Conservation (phyloP, 1,140 invertebrate species). For the Temnothorax curvispinosus region DNA sequence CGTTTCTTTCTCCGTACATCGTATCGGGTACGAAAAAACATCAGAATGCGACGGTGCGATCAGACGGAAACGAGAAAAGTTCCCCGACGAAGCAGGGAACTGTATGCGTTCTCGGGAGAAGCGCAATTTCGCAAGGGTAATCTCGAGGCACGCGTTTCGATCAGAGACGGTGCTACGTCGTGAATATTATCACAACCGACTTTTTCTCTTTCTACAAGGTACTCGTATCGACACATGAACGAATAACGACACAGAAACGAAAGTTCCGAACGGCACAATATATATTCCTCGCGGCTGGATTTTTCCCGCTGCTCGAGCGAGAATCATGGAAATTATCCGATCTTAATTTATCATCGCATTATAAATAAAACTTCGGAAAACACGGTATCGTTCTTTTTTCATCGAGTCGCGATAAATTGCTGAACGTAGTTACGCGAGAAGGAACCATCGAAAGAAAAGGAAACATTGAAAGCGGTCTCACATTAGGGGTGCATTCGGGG, state of each 20-base stretch:
- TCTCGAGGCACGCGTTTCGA: conserved; percentile 14
- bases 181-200: conserved; percentile 19
- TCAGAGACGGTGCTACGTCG: background rate
- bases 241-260: background rate
- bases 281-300: background rate
- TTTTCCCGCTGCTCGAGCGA: background rate
- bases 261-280: background rate
- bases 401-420: background rate
- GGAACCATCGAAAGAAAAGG: background rate
- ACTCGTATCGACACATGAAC: background rate
- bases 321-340: background rate
- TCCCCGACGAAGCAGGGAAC: background rate
- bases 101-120: background rate
- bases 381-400: background rate
- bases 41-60: conserved; percentile 15
- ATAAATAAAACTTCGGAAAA: background rate
- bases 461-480: background rate
- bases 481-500: too few species aligned
- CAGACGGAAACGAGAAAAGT: conserved; percentile 33
- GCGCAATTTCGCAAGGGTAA: background rate
- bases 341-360: background rate
- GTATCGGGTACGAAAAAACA: background rate
- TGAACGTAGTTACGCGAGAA: background rate
- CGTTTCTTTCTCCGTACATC: conserved; percentile 3
- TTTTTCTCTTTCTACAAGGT: conserved; percentile 1